Conservation (phyloP, 1,140 invertebrate genomes). For the Drosophila athabasca region DNA sequence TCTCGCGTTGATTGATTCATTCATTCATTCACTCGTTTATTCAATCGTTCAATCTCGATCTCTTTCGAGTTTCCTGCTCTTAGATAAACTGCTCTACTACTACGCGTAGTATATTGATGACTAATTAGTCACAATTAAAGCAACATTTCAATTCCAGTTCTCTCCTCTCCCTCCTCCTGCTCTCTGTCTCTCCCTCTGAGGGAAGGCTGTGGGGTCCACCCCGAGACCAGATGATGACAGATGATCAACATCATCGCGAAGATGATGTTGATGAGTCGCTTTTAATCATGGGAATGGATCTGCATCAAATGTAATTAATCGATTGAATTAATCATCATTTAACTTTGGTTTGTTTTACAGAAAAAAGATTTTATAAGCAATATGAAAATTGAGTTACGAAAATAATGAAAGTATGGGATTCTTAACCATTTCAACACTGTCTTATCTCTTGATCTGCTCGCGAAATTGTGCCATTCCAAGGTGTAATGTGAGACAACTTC, state of each 20-base stretch:
- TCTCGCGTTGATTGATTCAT: conserved; percentile 40
- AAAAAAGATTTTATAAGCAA: too few species aligned
- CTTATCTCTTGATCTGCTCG: too few species aligned
- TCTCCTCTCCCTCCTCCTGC: too few species aligned
- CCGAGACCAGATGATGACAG: conserved; percentile 23
- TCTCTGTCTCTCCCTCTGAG: background rate
- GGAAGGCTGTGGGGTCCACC: background rate
- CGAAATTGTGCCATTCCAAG: too few species aligned
- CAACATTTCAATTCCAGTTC: conserved; percentile 50
- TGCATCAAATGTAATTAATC: conserved; percentile 17
- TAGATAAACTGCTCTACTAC: conserved; percentile 46
- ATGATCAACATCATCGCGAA: conserved; percentile 3
- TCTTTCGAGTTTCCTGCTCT: conserved; percentile 42
- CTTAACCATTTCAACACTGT: too few species aligned
- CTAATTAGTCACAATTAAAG: conserved; percentile 72
- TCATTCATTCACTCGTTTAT: background rate
- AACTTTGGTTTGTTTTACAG: conserved; percentile 1
- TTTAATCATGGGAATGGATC: conserved; percentile 8
- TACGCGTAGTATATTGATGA: conserved; percentile 36
- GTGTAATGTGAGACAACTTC: too few species aligned
- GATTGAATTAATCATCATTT: conserved; percentile 21
- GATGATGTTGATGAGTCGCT: conserved; percentile 18
- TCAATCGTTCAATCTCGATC: conserved; percentile 27
- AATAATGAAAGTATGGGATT: too few species aligned
- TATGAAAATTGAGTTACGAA: too few species aligned